phyloP scores from a whole-genome alignment of 2,113 vertebrate species.

The Protobothrops mucrosquamatus region DNA sequence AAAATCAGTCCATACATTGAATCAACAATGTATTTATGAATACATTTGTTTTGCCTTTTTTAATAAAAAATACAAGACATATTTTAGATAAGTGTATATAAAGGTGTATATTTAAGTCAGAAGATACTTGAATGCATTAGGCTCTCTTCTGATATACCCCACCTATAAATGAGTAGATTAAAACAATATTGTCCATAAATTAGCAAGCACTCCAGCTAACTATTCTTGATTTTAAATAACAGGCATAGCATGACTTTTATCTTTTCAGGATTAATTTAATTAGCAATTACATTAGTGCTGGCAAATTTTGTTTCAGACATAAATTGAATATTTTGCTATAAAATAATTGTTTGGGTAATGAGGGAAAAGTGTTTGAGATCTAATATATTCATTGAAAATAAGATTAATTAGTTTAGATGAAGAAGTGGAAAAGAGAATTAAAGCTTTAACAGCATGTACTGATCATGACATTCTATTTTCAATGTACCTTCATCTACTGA shows the following conservation, averaged over 20 bases:
- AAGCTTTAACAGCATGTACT: conserved; percentile 2
- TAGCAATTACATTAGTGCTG: conserved; percentile 8
- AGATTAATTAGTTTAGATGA: conserved; percentile 23
- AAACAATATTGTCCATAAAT: conserved; percentile 13
- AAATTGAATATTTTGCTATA: conserved; percentile 30
- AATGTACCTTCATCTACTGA: conserved; percentile 17
- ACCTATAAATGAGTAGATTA: conserved; percentile 21
- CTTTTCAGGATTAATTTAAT: conserved; percentile 47
- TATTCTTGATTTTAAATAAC: conserved; percentile 31
- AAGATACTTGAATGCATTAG: not conserved
- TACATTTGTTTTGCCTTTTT: not conserved
- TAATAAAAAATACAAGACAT: not conserved
- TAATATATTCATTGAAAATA: conserved; percentile 31
- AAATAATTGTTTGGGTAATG: conserved; percentile 29
- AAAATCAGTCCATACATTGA: not conserved
- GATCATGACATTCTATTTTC: not conserved
- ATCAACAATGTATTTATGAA: not conserved
- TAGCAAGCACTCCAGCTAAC: conserved; percentile 12
- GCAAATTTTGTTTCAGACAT: conserved; percentile 13
- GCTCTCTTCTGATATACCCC: not conserved
- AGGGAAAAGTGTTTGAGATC: not conserved
- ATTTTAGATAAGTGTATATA: not conserved
- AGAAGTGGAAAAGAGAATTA: conserved; percentile 26
- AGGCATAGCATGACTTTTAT: conserved; percentile 9
- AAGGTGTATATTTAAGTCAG: not conserved